A percentile compares a stretch with the other conserved stretches of the same genome.
Conservation (phyloP, 2,888 invertebrate species). For the Podotricha telesiphe region DNA sequence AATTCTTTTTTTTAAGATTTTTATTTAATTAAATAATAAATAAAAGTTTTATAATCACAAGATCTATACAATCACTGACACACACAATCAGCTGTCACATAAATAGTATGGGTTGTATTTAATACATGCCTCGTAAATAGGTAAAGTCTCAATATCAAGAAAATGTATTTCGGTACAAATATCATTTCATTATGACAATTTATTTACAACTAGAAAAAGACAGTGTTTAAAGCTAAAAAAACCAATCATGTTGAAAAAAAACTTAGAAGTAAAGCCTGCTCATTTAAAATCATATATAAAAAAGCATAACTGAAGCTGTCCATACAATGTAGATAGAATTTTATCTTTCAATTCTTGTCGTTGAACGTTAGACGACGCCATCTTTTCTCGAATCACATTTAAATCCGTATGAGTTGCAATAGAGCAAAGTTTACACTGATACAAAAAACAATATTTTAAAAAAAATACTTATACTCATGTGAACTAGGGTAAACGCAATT, state of each 20-base stretch:
- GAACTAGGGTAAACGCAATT: too few species aligned
- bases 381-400: conserved; percentile 1
- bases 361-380: conserved; percentile 25
- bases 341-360: conserved; percentile 5
- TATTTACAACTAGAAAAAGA: too few species aligned
- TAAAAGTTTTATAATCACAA: too few species aligned
- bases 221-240: neutral
- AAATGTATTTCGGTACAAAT: too few species aligned
- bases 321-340: neutral
- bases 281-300: neutral
- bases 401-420: neutral
- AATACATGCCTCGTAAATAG: too few species aligned
- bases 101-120: too few species aligned
- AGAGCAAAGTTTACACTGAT: conserved; percentile 4
- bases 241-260: neutral
- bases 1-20: too few species aligned
- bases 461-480: neutral
- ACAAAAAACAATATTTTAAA: neutral
- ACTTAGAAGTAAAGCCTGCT: neutral
- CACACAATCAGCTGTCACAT: too few species aligned
- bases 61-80: too few species aligned
- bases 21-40: too few species aligned
- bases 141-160: too few species aligned
- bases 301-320: conserved; percentile 3
- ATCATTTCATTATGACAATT: too few species aligned